These are phyloP conservation scores for Coenobita brevimanus DNA, from an alignment of 1,140 invertebrate species.

Conservation along the genomic window DNA sequence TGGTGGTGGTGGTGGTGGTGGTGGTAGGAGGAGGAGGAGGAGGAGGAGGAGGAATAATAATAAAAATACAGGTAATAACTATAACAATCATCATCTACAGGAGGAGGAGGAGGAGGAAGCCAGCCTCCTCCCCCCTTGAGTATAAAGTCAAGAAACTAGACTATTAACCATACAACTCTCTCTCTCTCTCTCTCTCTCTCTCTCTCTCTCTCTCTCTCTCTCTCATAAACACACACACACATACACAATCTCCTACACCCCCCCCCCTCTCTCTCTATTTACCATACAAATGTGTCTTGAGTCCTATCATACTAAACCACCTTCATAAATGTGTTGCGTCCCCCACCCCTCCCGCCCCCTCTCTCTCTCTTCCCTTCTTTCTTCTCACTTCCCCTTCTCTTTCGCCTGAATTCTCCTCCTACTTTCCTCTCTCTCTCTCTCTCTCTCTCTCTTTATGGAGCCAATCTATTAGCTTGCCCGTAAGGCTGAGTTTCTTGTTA, in stretches of 20 bases:
- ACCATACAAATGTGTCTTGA: no score
- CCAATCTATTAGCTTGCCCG: background rate
- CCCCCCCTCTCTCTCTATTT: no score
- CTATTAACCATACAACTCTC: background rate
- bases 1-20: no score
- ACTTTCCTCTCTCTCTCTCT: background rate
- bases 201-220: no score
- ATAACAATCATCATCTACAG: background rate
- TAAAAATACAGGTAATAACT: background rate
- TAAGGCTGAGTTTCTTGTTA: background rate
- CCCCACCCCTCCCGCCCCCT: no score
- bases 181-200: no score
- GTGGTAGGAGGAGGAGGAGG: background rate
- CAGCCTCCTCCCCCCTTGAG: background rate
- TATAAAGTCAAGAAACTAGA: background rate
- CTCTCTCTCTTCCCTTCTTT: background rate
- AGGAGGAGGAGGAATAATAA: conserved; percentile 1
- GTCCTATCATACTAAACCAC: no score
- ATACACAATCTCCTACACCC: no score
- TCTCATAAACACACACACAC: no score
- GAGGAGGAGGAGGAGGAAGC: background rate
- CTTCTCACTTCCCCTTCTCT: background rate
- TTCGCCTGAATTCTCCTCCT: background rate
- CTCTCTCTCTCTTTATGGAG: no score
- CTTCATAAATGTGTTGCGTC: no score